Conservation (phyloP, 1,140 invertebrate species). For the Macrostomum lignano region DNA sequence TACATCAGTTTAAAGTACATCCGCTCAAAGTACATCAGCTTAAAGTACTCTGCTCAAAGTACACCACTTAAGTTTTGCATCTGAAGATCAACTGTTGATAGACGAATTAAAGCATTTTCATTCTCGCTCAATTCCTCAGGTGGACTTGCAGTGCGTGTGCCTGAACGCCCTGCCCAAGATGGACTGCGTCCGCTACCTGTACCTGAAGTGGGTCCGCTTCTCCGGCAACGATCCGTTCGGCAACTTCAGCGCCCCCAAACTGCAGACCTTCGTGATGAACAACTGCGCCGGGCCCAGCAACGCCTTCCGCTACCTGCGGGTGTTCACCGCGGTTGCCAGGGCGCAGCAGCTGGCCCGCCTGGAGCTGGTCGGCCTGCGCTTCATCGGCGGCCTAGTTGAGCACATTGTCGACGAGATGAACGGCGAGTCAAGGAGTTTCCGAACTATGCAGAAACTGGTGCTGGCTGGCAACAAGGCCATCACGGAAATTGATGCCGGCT, state of each 20-base stretch:
- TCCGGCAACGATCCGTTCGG: slow-evolving; percentile 16
- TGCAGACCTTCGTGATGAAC: slow-evolving; percentile 19
- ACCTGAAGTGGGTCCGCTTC: slow-evolving; percentile 13
- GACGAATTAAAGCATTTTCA: too few species aligned
- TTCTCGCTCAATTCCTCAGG: too few species aligned
- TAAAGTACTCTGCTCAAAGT: too few species aligned
- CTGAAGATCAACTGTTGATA: too few species aligned
- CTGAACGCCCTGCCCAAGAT: slow-evolving; percentile 11
- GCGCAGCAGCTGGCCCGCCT: slow-evolving; percentile 12
- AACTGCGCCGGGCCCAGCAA: slow-evolving; percentile 15
- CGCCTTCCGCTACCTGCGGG: slow-evolving; percentile 13
- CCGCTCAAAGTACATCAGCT: too few species aligned
- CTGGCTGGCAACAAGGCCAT: slow-evolving; percentile 17
- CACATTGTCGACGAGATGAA: slow-evolving; percentile 15
- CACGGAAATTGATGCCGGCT: slow-evolving; percentile 15
- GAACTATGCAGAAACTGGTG: slow-evolving; percentile 12
- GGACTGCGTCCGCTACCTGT: slow-evolving; percentile 12
- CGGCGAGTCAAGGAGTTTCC: slow-evolving; percentile 12
- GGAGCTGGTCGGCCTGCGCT: slow-evolving; percentile 16
- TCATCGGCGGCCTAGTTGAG: slow-evolving; percentile 17
- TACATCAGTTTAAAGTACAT: too few species aligned
- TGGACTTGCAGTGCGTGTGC: slow-evolving; percentile 3
- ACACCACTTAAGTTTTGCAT: too few species aligned
- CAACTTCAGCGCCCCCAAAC: slow-evolving; percentile 14
- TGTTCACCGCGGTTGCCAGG: slow-evolving; percentile 13